Evolutionary conservation across 2,797 vertebrate species (phyloP), one percentile per base, ranked within the genome.

Genomic region (Kryptopterus vitreolus): DNA sequence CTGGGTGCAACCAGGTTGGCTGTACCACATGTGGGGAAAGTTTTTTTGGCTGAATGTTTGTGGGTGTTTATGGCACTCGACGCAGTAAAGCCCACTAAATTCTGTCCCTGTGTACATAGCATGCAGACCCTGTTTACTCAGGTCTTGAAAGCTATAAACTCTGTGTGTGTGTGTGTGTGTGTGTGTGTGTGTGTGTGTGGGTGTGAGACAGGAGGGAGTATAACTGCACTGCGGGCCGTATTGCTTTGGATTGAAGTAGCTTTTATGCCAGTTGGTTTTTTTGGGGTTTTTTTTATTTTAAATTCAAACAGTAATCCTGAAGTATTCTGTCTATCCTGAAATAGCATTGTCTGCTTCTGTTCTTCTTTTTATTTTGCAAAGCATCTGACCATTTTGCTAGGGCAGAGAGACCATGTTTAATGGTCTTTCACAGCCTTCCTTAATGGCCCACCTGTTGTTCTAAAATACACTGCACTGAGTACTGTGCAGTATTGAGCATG

Each of bases 41-140:
- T 48, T 46, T 55, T 57, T 26, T 50, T 35, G 52, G 52, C 52
- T 73, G 55, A 74, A 74, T 6, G 35, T 74, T 59, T 3, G 50
- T 59, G 66, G 75, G 62, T 82, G 77, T 84, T 80, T 74, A 80
- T 79, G 46, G 66, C 53, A 68, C 69, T 46, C 43, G 31, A 57
- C 76, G 88, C 88, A 89, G 89, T 89, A 90, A 83, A 89, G 82
- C 88, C 88, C 87, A 85, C 87, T 61, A 88, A 89, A 88, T 89
- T 87, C 88, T 88, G 89, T 89, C 86, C 87, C 88, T 93, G 91
- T 93, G 92, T 92, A 92, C 92, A 89, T 85, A 91, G 88, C 92
- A 89, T 88, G 91, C 89, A 88, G 89, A 86, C 84, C 88, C 88
- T 93, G 87, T 93, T 93, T 92, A 91, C 92, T 90, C 90, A 87